These are phyloP conservation scores for Phasia obesa DNA, from an alignment of 2,888 invertebrate genomes.

Conservation along the genomic window DNA sequence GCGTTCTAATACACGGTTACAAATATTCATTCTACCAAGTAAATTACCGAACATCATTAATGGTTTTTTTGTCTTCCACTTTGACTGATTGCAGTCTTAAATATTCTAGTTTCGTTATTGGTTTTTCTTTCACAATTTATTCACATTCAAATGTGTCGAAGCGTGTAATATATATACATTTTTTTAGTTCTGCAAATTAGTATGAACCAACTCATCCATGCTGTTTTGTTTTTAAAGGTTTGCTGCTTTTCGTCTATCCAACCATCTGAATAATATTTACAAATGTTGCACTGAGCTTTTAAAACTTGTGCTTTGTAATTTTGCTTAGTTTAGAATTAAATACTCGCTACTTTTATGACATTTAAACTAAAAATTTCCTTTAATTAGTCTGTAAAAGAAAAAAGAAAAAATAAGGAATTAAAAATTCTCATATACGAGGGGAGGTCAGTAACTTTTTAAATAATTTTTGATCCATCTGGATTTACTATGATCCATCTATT, in stretches of 20 bases:
- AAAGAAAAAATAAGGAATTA: not conserved
- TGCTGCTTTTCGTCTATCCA: not conserved
- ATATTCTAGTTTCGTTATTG: not conserved
- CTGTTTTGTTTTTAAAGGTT: conserved; percentile 16
- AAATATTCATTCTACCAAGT: no score
- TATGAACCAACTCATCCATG: conserved; percentile 27
- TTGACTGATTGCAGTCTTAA: not conserved
- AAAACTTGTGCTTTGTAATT: not conserved
- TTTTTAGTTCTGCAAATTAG: conserved; percentile 8
- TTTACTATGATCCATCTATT: no score
- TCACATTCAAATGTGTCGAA: conserved; percentile 23
- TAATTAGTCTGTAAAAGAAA: conserved; percentile 17
- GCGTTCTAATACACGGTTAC: no score
- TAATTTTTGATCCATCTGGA: no score
- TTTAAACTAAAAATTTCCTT: not conserved
- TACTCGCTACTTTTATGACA: conserved; percentile 9
- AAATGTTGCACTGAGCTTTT: conserved; percentile 10
- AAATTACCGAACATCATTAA: no score
- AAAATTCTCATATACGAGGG: not conserved
- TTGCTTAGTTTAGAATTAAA: not conserved
- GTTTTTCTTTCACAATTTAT: not conserved
- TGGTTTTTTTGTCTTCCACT: not conserved
- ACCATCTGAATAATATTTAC: not conserved
- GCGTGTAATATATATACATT: conserved; percentile 22
- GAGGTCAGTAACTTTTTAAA: not conserved